Base-by-base conservation (phyloP, 2,113 vertebrate species). In the Centropristis striata region DNA sequence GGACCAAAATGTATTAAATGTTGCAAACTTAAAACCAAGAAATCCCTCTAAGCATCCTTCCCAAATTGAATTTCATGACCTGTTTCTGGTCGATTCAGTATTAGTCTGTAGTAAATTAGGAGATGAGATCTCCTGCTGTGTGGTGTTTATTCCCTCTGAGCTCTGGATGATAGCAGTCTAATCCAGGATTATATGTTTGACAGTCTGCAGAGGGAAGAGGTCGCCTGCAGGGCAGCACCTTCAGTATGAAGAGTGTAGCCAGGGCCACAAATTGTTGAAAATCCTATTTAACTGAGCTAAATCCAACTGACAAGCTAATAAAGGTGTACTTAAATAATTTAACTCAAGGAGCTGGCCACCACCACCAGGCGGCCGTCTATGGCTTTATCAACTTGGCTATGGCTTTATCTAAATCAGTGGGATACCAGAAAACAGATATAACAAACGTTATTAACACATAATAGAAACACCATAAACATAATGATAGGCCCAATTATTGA, bases 131-230 rank as follows among this genome's bases (percentile, higher is more conserved):
- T 83, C 80, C 84, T 63, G 81, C 76, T 81, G 83, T 10, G 77
- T 0, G 8, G 23, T 28, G 44, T 69, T 51, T 32, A 75, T 67
- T 81, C 69, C 55, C 44, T 49, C 74, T 78, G 57, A 74, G 61
- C 37, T 81, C 58, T 12, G 63, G 72, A 78, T 78, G 76, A 85
- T 68, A 66, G 54, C 0, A 44, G 71, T 72, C 70, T 88, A 86
- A 85, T 91, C 81, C 71, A 51, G 72, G 87, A 88, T 86, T 88
- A 91, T 60, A 70, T 53, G 50, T 78, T 75, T 83, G 46, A 66
- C 71, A 25, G 78, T 53, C 81, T 78, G 67, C 54, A 72, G 36
- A 75, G 49, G 28, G 39, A 67, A n/a, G 23, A 42, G 1, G 28
- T n/a, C 4, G 13, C 25, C 54, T 23, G 8, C 39, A 50, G 54